Percentiles rank a stretch among this genome's conserved stretches.
These are phyloP conservation scores for Lithophane ornitopus DNA, from an alignment of 2,888 invertebrate species.

Conservation along the genomic window DNA sequence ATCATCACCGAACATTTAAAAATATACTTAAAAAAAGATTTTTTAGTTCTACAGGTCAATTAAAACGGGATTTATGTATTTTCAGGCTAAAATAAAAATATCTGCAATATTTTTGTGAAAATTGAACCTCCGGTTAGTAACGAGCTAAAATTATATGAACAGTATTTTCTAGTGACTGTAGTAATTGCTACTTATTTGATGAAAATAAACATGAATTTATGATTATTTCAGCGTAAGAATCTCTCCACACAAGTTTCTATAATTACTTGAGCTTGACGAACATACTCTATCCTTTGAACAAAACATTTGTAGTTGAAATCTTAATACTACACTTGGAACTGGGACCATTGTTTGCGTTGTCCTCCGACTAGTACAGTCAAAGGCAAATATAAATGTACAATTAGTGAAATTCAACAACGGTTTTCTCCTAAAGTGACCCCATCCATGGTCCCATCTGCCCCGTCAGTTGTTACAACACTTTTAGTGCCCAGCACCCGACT, in stretches of 20 bases:
- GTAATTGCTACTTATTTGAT: neutral
- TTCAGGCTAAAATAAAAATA: neutral
- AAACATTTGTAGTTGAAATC: conserved; percentile 48
- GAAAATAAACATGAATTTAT: neutral
- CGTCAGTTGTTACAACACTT: too few species aligned
- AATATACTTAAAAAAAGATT: too few species aligned
- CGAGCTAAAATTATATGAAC: neutral
- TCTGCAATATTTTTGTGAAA: neutral
- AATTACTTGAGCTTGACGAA: neutral
- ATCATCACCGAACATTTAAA: too few species aligned
- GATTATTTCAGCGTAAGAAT: neutral
- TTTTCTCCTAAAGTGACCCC: neutral
- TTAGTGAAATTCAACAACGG: neutral
- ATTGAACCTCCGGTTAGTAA: neutral
- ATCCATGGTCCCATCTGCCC: neutral
- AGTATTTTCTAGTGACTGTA: neutral
- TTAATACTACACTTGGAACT: conserved; percentile 46
- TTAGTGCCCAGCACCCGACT: too few species aligned
- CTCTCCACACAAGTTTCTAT: conserved; percentile 6
- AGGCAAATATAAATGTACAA: neutral
- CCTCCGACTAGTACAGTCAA: conserved; percentile 21
- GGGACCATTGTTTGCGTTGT: conserved; percentile 38
- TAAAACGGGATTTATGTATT: neutral
- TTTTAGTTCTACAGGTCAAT: too few species aligned
- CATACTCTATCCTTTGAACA: conserved; percentile 18